Conservation (phyloP, 64 coral and sea anemone genomes). For the Montipora efflorescens region DNA sequence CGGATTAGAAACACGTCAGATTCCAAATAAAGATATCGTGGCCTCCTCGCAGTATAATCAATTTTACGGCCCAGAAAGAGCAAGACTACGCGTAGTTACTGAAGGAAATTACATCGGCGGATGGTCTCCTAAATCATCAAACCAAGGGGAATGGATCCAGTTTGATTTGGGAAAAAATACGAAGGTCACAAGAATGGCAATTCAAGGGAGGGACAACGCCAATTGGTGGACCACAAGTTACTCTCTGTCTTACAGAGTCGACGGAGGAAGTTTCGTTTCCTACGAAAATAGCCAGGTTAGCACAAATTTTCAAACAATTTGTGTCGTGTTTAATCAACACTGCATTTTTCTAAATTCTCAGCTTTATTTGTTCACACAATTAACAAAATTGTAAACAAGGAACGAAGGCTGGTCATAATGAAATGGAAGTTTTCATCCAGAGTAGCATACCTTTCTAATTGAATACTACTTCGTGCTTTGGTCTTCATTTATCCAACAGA, state of each 20-base stretch:
- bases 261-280: neutral
- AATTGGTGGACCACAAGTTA: constrained; percentile 35
- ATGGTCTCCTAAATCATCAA: constrained; percentile 32
- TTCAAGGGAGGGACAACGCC: constrained; percentile 26
- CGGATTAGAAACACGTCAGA: constrained; percentile 14
- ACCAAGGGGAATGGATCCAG: constrained; percentile 9
- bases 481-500: neutral
- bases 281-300: constrained; percentile 13
- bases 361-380: too few species aligned
- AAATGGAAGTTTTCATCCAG: too few species aligned
- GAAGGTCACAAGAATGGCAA: constrained; percentile 16
- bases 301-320: too few species aligned
- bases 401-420: too few species aligned
- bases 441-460: too few species aligned
- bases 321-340: too few species aligned
- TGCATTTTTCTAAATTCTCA: too few species aligned
- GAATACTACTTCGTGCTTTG: too few species aligned
- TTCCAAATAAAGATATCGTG: constrained; percentile 2
- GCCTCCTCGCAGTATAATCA: constrained; percentile 9
- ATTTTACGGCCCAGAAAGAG: constrained; percentile 29
- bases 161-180: constrained; percentile 18
- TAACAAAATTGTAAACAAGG: too few species aligned
- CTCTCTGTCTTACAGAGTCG: neutral
- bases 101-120: constrained; percentile 33
- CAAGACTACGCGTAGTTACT: constrained; percentile 2